Evolutionary conservation across 2,113 vertebrate genomes (phyloP), one percentile per base, ranked within the genome.

Genomic region (Caloenas nicobarica): DNA sequence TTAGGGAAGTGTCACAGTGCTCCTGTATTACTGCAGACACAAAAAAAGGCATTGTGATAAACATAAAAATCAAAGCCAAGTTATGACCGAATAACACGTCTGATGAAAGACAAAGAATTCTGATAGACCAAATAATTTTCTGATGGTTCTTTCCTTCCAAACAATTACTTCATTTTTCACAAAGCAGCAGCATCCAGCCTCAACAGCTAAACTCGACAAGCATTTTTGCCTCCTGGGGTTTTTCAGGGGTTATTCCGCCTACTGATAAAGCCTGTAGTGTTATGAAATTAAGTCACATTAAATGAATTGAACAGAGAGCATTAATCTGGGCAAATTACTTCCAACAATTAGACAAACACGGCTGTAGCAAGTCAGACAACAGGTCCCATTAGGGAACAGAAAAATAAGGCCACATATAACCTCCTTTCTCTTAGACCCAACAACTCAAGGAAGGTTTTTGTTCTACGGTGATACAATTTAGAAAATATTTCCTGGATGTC

Each of bases 251-350:
- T 96, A 81, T 71, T 96, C n/a, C 95, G 89, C 53, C 85, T 65
- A 24, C 87, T 96, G 96, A 97, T 96, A 97, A 97, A 97, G 96
- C 92, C 74, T 36, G 70, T 74, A 97, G 96, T 97, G 97, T 97
- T 97, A 81, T 10, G 50, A 91, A 93, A 95, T 93, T 91, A 92
- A 96, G 89, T 95, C 44, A 80, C 84, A 81, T 78, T 93, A 91
- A 90, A 78, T 83, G 70, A 81, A 82, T 74, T 92, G 69, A 90
- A 96, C 73, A 65, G 76, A 86, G 80, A 82, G 74, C 91, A 95
- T 96, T 95, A 96, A 94, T 95, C 62, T 85, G 82, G 23, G 53
- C 80, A 96, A 97, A 96, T 96, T 93, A 94, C 87, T 96, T 79
- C 88, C 87, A 91, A 95, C 60, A 82, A 94, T 95, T 94, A 96